Evolutionary conservation across 2,113 vertebrate species (phyloP).

Genomic region (Boulengeromyrus knoepffleri): DNA sequence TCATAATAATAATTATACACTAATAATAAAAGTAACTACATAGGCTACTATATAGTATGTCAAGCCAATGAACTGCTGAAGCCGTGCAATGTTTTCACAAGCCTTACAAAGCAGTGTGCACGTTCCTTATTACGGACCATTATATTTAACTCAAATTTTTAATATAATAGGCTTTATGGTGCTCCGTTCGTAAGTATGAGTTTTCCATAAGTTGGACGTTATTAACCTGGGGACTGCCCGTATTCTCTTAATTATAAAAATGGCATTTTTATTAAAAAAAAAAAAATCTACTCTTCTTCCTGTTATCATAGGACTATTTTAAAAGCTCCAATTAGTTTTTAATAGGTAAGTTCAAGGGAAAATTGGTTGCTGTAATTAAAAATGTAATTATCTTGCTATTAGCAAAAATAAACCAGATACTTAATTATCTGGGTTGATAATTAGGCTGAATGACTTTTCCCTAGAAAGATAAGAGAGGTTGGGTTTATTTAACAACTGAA

Average conservation of each 20-base stretch:
- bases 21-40: not conserved
- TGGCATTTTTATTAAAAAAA: not conserved
- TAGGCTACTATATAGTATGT: not conserved
- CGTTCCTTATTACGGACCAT: not conserved
- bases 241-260: not conserved
- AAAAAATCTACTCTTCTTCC: not conserved
- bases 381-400: not conserved
- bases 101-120: not conserved
- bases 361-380: not conserved
- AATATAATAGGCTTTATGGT: not conserved
- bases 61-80: not conserved
- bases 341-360: not conserved
- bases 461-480: not conserved
- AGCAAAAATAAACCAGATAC: not conserved
- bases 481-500: not conserved
- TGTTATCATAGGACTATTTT: not conserved
- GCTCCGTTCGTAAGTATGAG: not conserved
- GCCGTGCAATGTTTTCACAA: not conserved
- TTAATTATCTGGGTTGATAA: not conserved
- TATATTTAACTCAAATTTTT: not conserved
- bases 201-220: not conserved
- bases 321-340: not conserved
- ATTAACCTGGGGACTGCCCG: not conserved
- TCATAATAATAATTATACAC: not conserved
- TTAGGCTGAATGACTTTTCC: not conserved